Conservation (phyloP, 2,888 invertebrate genomes). For the Ennomos erosarius region DNA sequence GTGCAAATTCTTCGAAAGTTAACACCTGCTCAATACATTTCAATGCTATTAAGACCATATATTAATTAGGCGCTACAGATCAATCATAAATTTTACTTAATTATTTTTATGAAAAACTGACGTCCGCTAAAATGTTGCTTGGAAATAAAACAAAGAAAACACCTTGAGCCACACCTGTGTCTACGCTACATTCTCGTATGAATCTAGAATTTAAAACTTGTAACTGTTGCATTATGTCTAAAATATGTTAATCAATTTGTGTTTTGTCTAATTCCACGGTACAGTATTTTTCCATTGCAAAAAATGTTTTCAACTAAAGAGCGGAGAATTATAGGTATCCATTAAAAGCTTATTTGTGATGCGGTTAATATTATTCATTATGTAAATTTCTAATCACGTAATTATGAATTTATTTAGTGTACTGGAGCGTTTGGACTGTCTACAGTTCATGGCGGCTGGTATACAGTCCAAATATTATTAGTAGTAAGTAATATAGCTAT, state of each 20-base stretch:
- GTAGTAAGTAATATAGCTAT: too few species aligned
- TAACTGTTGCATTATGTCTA: conserved; percentile 22
- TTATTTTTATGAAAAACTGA: neutral
- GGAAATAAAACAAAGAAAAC: conserved; percentile 15
- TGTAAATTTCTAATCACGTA: too few species aligned
- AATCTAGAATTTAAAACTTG: conserved; percentile 18
- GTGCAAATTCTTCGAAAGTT: too few species aligned
- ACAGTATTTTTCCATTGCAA: conserved; percentile 20
- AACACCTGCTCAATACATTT: too few species aligned
- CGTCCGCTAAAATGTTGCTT: conserved; percentile 2
- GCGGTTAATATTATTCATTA: neutral
- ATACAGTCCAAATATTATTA: too few species aligned
- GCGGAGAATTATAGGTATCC: neutral
- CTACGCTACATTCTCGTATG: conserved; percentile 7
- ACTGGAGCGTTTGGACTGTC: neutral
- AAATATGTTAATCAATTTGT: conserved; percentile 21
- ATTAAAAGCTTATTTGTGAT: neutral
- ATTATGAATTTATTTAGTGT: too few species aligned
- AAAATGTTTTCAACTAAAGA: conserved; percentile 1
- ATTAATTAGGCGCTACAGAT: neutral
- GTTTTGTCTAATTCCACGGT: conserved; percentile 15
- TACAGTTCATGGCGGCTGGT: too few species aligned
- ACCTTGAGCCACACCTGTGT: conserved; percentile 18
- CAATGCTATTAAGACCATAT: too few species aligned
- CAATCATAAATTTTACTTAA: neutral